A percentile compares a stretch with the other conserved stretches of the same genome.
Evolutionary conservation across 2,797 vertebrate species (phyloP).

Genomic region (Lutjanus argentimaculatus): DNA sequence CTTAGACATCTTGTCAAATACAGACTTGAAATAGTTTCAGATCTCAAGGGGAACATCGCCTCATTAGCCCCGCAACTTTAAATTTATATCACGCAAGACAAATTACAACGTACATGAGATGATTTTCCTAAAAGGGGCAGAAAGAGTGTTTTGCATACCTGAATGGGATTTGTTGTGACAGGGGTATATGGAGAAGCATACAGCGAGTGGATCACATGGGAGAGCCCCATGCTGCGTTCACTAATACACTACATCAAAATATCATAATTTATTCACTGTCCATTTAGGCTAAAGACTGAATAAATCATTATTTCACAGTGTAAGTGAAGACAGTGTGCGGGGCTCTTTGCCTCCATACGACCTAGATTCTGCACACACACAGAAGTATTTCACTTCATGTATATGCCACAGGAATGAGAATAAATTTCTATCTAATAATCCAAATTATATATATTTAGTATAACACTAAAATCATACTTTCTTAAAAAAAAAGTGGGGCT

Average conservation of each 20-base stretch:
- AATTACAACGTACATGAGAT: not conserved
- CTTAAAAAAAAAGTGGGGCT: not conserved
- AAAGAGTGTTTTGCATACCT: constrained; percentile 7
- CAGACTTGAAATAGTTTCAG: constrained; percentile 27
- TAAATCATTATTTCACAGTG: constrained; percentile 62
- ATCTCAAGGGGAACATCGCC: constrained; percentile 1
- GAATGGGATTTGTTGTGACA: constrained; percentile 36
- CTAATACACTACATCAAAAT: constrained; percentile 58
- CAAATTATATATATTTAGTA: not conserved
- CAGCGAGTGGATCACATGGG: not conserved
- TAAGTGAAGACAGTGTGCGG: constrained; percentile 17
- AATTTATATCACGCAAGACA: not conserved
- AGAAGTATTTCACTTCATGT: not conserved
- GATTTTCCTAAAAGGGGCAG: constrained; percentile 6
- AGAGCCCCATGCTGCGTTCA: constrained; percentile 18
- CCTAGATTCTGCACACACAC: constrained; percentile 35
- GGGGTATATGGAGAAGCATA: constrained; percentile 13
- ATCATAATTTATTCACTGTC: constrained; percentile 64
- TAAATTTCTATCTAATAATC: not conserved
- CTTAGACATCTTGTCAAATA: constrained; percentile 13
- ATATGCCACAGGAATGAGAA: not conserved
- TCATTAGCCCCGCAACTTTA: constrained; percentile 32
- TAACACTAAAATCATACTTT: not conserved
- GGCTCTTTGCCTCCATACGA: constrained; percentile 26
- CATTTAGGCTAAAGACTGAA: constrained; percentile 61